Evolutionary conservation across 2,888 invertebrate genomes (phyloP), one percentile per base, ranked within the genome.

Genomic region (Lissocephala sabroskyi): DNA sequence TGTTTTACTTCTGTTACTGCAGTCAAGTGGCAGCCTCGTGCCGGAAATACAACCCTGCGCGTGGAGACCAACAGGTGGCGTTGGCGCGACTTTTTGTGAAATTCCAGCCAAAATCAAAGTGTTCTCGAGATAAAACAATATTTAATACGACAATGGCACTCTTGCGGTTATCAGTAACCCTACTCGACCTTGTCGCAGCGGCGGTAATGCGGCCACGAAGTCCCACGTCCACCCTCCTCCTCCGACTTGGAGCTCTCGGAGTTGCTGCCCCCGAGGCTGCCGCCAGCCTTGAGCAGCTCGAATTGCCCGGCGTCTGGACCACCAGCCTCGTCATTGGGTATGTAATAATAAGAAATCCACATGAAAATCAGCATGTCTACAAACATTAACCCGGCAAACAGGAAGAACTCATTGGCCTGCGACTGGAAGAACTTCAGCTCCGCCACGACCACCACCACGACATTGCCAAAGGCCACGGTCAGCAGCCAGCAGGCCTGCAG

Each of bases 401-500:
- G 85, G 86, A 96, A 92, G 85, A 96, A 96, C 80, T 96, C 95
- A 60, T 88, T 88, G 52, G 92, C 91, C 93, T 97, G 88, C 10
- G 88, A 89, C 0, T 91, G 87, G 79, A 96, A 91, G 52, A 93
- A 87, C 54, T 90, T 88, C 7, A 89, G 87, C 81, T 95, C 92
- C 11, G 96, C 94, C 19, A 98, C 90, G 41, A 96, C 89, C 26
- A 97, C 91, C 0, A 98, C 97, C 47, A 99, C 91, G 3, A 98
- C 85, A 84, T 98, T 98, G 32, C 98, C 98, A 76, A 97, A 88
- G 0, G 97, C 96, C 0, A 94, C 93, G 0, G 97, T 97, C 45
- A 98, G 85, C n/a, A 97, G 86, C 95, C 97, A 98, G 5, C 91
- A 89, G 0, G 98, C 95, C 83, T 94, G 93, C 41, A 98, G 83